A percentile compares a stretch with the other conserved stretches of the same genome.
Conservation (phyloP, 2,797 vertebrate genomes). For the Benthosema pterotum region DNA sequence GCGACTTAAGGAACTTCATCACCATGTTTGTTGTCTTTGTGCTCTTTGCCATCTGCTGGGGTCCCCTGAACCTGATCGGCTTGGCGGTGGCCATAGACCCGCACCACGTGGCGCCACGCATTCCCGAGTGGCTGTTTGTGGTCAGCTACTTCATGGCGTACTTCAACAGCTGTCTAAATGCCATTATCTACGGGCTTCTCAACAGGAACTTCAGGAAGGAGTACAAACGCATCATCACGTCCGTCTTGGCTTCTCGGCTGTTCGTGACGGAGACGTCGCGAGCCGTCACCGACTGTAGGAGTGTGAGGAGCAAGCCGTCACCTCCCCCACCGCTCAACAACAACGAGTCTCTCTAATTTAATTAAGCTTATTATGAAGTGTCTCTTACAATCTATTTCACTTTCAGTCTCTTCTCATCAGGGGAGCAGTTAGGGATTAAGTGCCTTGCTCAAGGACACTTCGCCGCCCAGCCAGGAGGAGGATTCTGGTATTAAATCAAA, state of each 20-base stretch:
- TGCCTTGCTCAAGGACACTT: no score
- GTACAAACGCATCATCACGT: constrained; percentile 83
- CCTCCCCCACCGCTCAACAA: constrained; percentile 76
- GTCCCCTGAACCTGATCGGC: constrained; percentile 85
- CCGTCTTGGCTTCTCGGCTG: constrained; percentile 78
- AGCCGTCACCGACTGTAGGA: constrained; percentile 72
- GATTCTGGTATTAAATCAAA: no score
- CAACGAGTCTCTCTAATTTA: constrained; percentile 63
- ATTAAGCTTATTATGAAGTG: no score
- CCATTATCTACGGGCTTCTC: constrained; percentile 84
- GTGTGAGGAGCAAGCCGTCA: constrained; percentile 79
- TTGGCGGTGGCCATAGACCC: constrained; percentile 82
- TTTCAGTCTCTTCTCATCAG: no score
- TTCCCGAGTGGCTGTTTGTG: constrained; percentile 84
- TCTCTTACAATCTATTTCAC: no score
- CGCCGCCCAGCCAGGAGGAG: no score
- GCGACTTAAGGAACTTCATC: constrained; percentile 84
- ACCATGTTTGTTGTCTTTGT: constrained; percentile 89
- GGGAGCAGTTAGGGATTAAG: no score
- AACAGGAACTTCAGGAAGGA: constrained; percentile 87
- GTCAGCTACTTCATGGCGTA: constrained; percentile 88
- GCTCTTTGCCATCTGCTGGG: constrained; percentile 87
- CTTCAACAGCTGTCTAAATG: constrained; percentile 86
- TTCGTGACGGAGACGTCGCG: constrained; percentile 81
- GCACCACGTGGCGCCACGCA: constrained; percentile 68